Base-by-base conservation (phyloP, 1,140 invertebrate species). In the Calycopis cecrops region DNA sequence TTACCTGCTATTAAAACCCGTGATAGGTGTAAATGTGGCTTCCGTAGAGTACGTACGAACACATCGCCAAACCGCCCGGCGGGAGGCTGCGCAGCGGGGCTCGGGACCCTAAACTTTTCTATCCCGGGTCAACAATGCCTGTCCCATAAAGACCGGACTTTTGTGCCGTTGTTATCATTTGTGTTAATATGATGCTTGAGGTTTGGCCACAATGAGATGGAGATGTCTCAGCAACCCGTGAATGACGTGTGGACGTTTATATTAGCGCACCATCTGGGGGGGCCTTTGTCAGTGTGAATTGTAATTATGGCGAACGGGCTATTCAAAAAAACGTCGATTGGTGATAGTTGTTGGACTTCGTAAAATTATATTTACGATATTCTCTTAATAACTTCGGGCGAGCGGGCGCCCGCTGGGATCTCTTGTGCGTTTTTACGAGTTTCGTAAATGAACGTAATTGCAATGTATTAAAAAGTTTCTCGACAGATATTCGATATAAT, bases 171-270 rank as follows among this genome's bases (percentile, higher is more conserved):
- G 83, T 86, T 81, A 85, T 86, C 81, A 73, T 83, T 80, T 75
- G 76, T 86, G 83, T 86, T 85, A 86, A 85, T 86, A 76, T 73
- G 73, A 80, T 80, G 76, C 78, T 85, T 81, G 80, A 86, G 80
- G 78, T 84, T 84, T 84, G 68, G 64, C 79, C 73, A 86, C 83
- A 86, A 83, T 75, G 76, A 64, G 63, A 76, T 81, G 80, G 74
- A 78, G 79, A 73, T 72, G 73, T 83, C 74, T 63, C 71, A 62
- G 71, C 60, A 71, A 71, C 49, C 71, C 70, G 65, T 84, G 79
- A 84, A 83, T 83, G 76, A 73, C 64, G 79, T 76, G 83, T 80
- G 76, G 75, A 86, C 73, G 71, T 82, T 65, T 84, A 79, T 78
- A 83, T 84, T 84, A 81, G 76, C 79, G 71, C 67, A 67, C 74